phyloP scores from a whole-genome alignment of 2,888 invertebrate species.

The Papilio elwesi region DNA sequence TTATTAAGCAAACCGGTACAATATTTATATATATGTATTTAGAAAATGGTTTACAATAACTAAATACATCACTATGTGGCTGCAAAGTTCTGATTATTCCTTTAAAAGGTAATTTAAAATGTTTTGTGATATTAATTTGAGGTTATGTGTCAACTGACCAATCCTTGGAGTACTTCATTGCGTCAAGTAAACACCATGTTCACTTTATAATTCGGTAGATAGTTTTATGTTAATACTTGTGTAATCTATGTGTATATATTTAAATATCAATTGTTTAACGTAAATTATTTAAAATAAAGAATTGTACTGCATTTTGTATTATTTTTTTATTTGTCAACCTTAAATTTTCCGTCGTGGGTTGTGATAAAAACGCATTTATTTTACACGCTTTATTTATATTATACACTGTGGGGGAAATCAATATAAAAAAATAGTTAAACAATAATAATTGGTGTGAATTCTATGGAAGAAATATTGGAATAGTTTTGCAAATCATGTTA shows the following conservation, averaged over 20 bases:
- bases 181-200: conserved; percentile 16
- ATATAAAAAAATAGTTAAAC: background rate
- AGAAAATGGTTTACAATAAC: background rate
- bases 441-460: background rate
- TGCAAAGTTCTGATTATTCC: background rate
- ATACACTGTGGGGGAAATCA: background rate
- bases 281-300: conserved; percentile 73
- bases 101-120: background rate
- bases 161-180: background rate
- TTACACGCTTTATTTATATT: conserved; percentile 31
- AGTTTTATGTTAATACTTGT: conserved; percentile 66
- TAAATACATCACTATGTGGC: background rate
- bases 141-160: background rate
- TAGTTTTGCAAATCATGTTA: background rate
- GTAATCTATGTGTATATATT: conserved; percentile 71
- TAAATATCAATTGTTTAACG: conserved; percentile 64
- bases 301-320: conserved; percentile 5
- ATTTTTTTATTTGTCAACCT: background rate
- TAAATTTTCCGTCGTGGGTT: background rate
- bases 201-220: conserved; percentile 41
- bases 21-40: background rate
- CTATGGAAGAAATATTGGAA: background rate
- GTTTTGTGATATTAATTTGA: background rate
- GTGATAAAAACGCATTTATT: conserved; percentile 6
- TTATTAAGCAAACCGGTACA: background rate